These are phyloP conservation scores for Scaeva pyrastri DNA, from an alignment of 2,888 invertebrate species.

Conservation along the genomic window DNA sequence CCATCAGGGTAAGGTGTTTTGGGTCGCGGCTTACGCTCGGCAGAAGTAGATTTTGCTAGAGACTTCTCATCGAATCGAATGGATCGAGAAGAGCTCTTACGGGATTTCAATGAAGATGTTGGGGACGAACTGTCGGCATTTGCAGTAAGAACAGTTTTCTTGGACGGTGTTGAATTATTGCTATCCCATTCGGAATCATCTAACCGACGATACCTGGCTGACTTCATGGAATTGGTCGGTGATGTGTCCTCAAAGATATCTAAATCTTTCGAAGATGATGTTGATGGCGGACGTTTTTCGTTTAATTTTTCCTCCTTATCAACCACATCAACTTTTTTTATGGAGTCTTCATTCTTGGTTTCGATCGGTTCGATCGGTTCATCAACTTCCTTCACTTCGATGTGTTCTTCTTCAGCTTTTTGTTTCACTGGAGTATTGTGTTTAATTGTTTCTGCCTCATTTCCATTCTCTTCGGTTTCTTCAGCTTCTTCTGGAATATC, in stretches of 20 bases:
- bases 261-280: slow-evolving; percentile 59
- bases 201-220: slow-evolving; percentile 42
- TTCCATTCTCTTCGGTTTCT: slow-evolving; percentile 42
- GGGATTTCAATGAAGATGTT: slow-evolving; percentile 78
- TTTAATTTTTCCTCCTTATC: slow-evolving; percentile 3
- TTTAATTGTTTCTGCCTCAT: slow-evolving; percentile 69
- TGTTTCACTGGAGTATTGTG: slow-evolving; percentile 75
- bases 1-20: slow-evolving; percentile 82
- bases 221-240: slow-evolving; percentile 59
- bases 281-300: slow-evolving; percentile 34
- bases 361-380: not conserved
- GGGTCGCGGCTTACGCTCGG: slow-evolving; percentile 80
- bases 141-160: slow-evolving; percentile 63
- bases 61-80: slow-evolving; percentile 77
- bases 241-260: slow-evolving; percentile 55
- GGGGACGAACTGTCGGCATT: slow-evolving; percentile 77
- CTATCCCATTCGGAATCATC: slow-evolving; percentile 67
- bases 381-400: slow-evolving; percentile 4
- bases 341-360: not conserved
- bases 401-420: not conserved
- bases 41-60: slow-evolving; percentile 61
- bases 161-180: slow-evolving; percentile 64
- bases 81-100: slow-evolving; percentile 76
- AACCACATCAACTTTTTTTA: not conserved
- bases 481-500: slow-evolving; percentile 74